Base-by-base conservation (phyloP, 2,113 vertebrate species). In the Scalopus aquaticus region DNA sequence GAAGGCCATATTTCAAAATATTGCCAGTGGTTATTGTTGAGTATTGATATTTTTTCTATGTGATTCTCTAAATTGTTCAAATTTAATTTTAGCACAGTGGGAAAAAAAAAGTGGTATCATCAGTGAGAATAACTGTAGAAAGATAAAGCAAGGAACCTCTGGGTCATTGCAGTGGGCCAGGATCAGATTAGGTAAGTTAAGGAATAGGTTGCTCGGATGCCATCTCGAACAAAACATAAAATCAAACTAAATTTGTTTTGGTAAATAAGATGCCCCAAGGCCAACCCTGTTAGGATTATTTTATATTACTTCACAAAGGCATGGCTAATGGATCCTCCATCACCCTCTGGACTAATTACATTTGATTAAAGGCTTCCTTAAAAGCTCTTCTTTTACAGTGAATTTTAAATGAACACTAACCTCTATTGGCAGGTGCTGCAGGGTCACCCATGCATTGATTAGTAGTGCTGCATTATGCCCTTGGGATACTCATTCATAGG, bases 401-500 rank as follows among this genome's bases (percentile, higher is more conserved):
- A 84, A 95, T 96, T 98, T 96, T 62, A 85, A 96, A 70, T 70
- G 44, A 62, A 94, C 60, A 15, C 91, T 96, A 92, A 91, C 90
- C 94, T 77, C 90, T 93, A 96, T 77, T 96, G 92, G 76, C 88
- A 65, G 90, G 62, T 87, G 95, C 44, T 58, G 37, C 69, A 69
- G n/a, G 97, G 95, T 96, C 96, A 95, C 73, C 91, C 60, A 42
- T 70, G 84, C 93, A 97, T 92, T 90, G 93, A 97, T 97, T 93
- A 69, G 76, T 32, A 87, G 49, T 81, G 67, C 37, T 67, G 26
- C 72, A 78, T 49, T 73, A 32, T 78, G 67, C 92, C 84, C 85
- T 90, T 88, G 94, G 67, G 72, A 85, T 81, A 70, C 49, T 24
- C 39, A 49, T 37, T 92, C 42, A 88, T 42, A 32, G 79, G n/a